Base-by-base conservation (phyloP, 2,797 vertebrate species). In the Syncerus caffer region DNA sequence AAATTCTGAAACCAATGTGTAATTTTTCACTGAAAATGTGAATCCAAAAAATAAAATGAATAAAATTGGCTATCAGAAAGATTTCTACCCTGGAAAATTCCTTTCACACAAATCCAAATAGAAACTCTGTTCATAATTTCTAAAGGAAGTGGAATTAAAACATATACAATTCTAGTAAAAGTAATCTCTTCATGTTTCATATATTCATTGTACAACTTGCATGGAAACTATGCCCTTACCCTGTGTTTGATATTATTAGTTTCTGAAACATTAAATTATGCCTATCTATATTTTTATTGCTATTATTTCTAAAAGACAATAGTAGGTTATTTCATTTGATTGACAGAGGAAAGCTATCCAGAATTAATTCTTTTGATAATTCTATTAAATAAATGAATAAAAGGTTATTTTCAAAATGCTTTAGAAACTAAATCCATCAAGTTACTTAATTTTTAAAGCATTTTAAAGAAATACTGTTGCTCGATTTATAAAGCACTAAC, bases 11-110 rank as follows among this genome's bases (percentile, higher is more conserved):
- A 79, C n/a, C 2, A 90, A 1, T n/a, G 8, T 90, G 10, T 85
- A 93, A 90, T 53, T 97, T 97, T 96, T 94, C 27, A 76, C 19
- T 57, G 2, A 93, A 97, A 98, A 96, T 15, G 0, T 86, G 53
- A 67, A 38, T 82, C 12, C 53, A 80, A 97, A 96, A 92, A 94
- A 87, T 76, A 83, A 97, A 97, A 85, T 85, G 10, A 94, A 64
- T 91, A 90, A 90, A 92, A 90, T 95, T 96, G 6, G 80, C 19
- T 58, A 83, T 9, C 31, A 80, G 50, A 7, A 93, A 95, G 4
- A 17, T 93, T 95, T 92, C 11, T 58, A 53, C 76, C 2, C 31
- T 42, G 12, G 34, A 88, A 97, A 95, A 92, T 96, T 8, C 95
- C 74, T 95, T 93, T 92, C 55, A 96, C 92, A 58, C 1, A 57